These are phyloP conservation scores for Apodemia duryi DNA, from an alignment of 2,888 invertebrate genomes.

Conservation along the genomic window DNA sequence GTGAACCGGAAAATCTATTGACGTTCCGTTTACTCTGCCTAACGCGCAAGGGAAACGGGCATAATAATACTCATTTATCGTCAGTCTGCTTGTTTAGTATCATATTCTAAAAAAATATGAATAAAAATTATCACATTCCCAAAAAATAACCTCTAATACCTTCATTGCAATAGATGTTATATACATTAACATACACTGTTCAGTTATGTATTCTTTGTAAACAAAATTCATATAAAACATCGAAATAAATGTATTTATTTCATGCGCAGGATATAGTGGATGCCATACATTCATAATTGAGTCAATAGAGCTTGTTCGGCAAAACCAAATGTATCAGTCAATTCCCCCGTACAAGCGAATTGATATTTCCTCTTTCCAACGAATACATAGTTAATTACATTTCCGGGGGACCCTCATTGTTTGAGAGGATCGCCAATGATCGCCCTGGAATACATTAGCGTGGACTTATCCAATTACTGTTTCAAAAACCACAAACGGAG, in stretches of 20 bases:
- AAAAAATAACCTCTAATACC: too few relatives aligned
- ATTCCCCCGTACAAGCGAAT: slow-evolving; percentile 63
- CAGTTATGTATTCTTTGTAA: too few relatives aligned
- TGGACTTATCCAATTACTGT: slow-evolving; percentile 34
- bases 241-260: neutral
- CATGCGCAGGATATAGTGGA: neutral
- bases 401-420: slow-evolving; percentile 74
- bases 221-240: neutral
- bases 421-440: slow-evolving; percentile 46
- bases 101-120: too few relatives aligned
- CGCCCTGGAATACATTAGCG: slow-evolving; percentile 42
- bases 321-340: slow-evolving; percentile 48
- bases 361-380: slow-evolving; percentile 76
- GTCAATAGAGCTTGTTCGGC: slow-evolving; percentile 44
- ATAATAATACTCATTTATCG: too few relatives aligned
- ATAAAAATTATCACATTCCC: too few relatives aligned
- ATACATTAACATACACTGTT: too few relatives aligned
- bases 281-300: slow-evolving; percentile 48
- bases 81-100: too few relatives aligned
- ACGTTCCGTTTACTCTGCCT: too few relatives aligned
- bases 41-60: too few relatives aligned
- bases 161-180: too few relatives aligned
- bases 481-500: slow-evolving; percentile 1
- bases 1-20: too few relatives aligned
- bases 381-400: slow-evolving; percentile 72